These are phyloP conservation scores for Trogon surrucura DNA, from an alignment of 2,113 vertebrate species.

Conservation along the genomic window DNA sequence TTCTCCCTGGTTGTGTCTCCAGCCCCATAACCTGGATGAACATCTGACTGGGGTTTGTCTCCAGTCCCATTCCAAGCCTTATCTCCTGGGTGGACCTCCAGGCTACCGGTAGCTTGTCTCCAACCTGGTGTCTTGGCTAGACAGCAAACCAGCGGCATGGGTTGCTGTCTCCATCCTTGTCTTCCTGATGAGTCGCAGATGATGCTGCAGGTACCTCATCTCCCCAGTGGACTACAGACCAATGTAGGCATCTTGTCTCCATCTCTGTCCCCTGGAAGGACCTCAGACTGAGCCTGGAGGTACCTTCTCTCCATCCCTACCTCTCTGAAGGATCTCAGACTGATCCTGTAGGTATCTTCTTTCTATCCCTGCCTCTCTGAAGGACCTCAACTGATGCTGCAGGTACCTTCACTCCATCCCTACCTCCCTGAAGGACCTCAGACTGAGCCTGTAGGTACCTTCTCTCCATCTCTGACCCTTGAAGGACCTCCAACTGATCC, in stretches of 20 bases:
- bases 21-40: background rate
- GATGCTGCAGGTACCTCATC: too few relatives aligned
- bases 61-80: background rate
- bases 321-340: background rate
- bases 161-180: background rate
- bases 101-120: background rate
- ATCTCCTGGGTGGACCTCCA: background rate
- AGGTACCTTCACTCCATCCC: background rate
- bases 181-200: background rate
- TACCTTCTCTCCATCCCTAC: background rate
- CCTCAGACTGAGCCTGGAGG: background rate
- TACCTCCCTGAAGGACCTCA: background rate
- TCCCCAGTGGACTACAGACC: background rate
- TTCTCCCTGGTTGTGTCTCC: background rate
- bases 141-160: background rate
- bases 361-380: background rate
- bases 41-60: background rate
- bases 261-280: background rate
- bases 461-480: background rate
- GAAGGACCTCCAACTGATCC: rapidly evolving
- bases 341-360: background rate
- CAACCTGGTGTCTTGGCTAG: background rate
- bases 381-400: too few relatives aligned
- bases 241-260: background rate
- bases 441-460: background rate